A percentile compares a stretch with the other conserved stretches of the same genome.
Conservation (phyloP, 2,888 invertebrate genomes). For the Brachyptera risi region DNA sequence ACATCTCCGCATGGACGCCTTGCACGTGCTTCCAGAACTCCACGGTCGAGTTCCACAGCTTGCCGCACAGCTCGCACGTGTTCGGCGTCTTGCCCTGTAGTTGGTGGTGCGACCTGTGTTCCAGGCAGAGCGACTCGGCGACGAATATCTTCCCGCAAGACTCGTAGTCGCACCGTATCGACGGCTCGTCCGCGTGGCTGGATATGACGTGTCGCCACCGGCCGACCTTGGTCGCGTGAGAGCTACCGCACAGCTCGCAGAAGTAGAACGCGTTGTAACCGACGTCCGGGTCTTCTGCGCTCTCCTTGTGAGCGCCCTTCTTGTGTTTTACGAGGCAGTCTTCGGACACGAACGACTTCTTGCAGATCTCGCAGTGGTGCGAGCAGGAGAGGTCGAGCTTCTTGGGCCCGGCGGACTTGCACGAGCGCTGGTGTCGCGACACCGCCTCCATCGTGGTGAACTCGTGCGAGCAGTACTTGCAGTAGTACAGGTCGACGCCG, state of each 20-base stretch:
- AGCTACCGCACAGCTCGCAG: slow-evolving; percentile 48
- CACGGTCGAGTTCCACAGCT: slow-evolving; percentile 49
- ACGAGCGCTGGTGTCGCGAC: neutral
- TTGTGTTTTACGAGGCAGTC: slow-evolving; percentile 48
- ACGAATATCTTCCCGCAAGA: slow-evolving; percentile 47
- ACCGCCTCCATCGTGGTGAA: neutral
- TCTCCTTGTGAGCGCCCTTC: slow-evolving; percentile 41
- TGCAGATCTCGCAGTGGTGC: slow-evolving; percentile 45
- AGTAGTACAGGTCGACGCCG: neutral
- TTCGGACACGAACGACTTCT: slow-evolving; percentile 47
- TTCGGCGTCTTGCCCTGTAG: slow-evolving; percentile 40
- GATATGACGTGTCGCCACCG: slow-evolving; percentile 49
- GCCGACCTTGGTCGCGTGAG: slow-evolving; percentile 44
- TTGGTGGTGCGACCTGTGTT: slow-evolving; percentile 46
- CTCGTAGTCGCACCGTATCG: slow-evolving; percentile 43
- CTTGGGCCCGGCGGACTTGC: neutral
- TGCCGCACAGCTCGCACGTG: slow-evolving; percentile 49
- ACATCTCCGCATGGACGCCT: slow-evolving; percentile 49
- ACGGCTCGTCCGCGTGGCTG: slow-evolving; percentile 43
- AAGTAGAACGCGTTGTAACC: slow-evolving; percentile 46
- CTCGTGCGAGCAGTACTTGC: neutral
- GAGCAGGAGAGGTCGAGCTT: neutral
- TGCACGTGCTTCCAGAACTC: slow-evolving; percentile 52
- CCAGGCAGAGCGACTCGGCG: slow-evolving; percentile 45
- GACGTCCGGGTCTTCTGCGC: slow-evolving; percentile 37